These are phyloP conservation scores for Drosophila affinis DNA, from an alignment of 2,888 invertebrate species.

Conservation along the genomic window DNA sequence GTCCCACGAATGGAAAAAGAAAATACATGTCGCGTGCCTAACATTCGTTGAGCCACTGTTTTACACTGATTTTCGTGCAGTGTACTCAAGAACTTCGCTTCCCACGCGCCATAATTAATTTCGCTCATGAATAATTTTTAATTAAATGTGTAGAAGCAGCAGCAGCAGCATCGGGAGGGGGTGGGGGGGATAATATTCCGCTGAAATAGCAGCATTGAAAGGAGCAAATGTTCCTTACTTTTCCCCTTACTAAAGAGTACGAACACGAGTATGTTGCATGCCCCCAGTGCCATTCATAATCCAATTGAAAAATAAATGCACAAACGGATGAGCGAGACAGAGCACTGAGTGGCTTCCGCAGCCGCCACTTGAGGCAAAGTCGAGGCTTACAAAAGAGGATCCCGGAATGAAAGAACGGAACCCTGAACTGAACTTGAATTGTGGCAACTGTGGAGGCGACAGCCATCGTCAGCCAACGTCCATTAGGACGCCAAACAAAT, in stretches of 20 bases:
- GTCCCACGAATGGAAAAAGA: too few relatives aligned
- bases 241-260: constrained; percentile 3
- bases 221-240: constrained; percentile 26
- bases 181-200: constrained; percentile 12
- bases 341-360: constrained; percentile 8
- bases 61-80: constrained; percentile 12
- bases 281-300: constrained; percentile 35
- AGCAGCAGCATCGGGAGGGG: constrained; percentile 1
- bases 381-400: constrained; percentile 17
- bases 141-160: constrained; percentile 60
- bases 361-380: constrained; percentile 26
- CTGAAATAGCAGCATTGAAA: constrained; percentile 44
- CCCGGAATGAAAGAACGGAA: background rate
- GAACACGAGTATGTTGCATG: constrained; percentile 7
- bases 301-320: constrained; percentile 44
- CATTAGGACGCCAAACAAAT: constrained; percentile 31
- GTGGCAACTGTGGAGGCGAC: constrained; percentile 21
- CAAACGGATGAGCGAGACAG: constrained; percentile 8
- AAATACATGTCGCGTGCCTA: too few relatives aligned
- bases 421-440: background rate
- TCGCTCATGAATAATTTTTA: constrained; percentile 78
- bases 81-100: constrained; percentile 13
- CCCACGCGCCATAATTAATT: constrained; percentile 72
- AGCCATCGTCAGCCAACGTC: constrained; percentile 31
- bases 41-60: background rate